These are phyloP conservation scores for Oncorhynchus gorbuscha DNA, from an alignment of 2,113 vertebrate species.

Conservation along the genomic window DNA sequence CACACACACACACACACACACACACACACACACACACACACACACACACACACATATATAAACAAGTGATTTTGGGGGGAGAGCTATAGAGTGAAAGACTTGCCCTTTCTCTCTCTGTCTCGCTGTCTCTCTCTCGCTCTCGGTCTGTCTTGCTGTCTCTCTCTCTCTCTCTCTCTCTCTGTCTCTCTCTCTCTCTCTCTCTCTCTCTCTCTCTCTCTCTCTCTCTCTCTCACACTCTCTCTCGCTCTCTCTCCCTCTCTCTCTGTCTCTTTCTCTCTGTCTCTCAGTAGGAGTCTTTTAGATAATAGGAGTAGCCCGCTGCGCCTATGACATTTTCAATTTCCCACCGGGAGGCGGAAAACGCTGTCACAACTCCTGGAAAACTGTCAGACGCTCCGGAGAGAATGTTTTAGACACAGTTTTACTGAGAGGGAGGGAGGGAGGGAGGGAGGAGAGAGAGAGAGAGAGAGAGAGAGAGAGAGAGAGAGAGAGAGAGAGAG, in stretches of 20 bases:
- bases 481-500: background rate
- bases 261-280: slow-evolving; percentile 12
- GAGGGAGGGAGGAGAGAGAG: too few relatives aligned
- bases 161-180: background rate
- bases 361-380: slow-evolving; percentile 47
- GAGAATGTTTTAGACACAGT: slow-evolving; percentile 49
- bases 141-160: slow-evolving; percentile 1
- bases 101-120: too few relatives aligned
- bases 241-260: too few relatives aligned
- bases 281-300: slow-evolving; percentile 71
- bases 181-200: background rate
- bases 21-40: too few relatives aligned
- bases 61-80: too few relatives aligned
- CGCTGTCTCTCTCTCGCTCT: too few relatives aligned
- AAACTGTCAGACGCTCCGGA: slow-evolving; percentile 50
- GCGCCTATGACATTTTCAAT: slow-evolving; percentile 71
- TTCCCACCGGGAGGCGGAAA: slow-evolving; percentile 70
- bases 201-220: background rate
- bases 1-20: too few relatives aligned
- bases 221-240: slow-evolving; percentile 8
- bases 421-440: too few relatives aligned
- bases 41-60: too few relatives aligned
- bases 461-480: background rate
- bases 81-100: too few relatives aligned
- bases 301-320: slow-evolving; percentile 68